Percentiles rank a stretch among this genome's conserved stretches.
phyloP scores from a whole-genome alignment of 2,888 invertebrate species.

The Acholoe squamosa region DNA sequence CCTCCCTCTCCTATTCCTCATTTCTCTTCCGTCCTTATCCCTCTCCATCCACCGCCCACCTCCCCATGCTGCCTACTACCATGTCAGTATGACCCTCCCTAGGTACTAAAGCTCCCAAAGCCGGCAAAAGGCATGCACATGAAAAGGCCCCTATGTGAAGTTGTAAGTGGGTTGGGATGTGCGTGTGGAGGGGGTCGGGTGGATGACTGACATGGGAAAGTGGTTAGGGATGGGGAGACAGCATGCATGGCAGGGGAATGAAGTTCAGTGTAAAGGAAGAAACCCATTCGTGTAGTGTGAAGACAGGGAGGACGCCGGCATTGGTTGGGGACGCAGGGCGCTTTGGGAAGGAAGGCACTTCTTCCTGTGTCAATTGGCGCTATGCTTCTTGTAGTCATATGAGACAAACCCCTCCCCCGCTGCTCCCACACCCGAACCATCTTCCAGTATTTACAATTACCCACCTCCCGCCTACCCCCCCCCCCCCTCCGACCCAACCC shows the following conservation, averaged over 20 bases:
- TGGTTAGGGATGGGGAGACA: background rate
- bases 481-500: background rate
- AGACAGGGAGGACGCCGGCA: no score
- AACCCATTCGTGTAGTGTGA: background rate
- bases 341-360: background rate
- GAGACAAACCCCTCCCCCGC: background rate
- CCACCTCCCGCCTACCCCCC: background rate
- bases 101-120: background rate
- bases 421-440: background rate
- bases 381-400: background rate
- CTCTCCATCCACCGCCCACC: background rate
- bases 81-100: background rate
- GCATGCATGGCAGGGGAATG: background rate
- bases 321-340: background rate
- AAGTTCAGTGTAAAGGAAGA: background rate
- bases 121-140: background rate
- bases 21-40: background rate
- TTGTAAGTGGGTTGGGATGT: background rate
- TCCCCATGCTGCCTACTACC: background rate
- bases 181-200: background rate
- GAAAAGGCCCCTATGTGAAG: no score
- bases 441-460: background rate
- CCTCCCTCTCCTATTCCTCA: background rate
- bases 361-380: background rate
- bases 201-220: background rate